Evolutionary conservation across 2,888 invertebrate species (phyloP).

Genomic region (Machimus atricapillus): DNA sequence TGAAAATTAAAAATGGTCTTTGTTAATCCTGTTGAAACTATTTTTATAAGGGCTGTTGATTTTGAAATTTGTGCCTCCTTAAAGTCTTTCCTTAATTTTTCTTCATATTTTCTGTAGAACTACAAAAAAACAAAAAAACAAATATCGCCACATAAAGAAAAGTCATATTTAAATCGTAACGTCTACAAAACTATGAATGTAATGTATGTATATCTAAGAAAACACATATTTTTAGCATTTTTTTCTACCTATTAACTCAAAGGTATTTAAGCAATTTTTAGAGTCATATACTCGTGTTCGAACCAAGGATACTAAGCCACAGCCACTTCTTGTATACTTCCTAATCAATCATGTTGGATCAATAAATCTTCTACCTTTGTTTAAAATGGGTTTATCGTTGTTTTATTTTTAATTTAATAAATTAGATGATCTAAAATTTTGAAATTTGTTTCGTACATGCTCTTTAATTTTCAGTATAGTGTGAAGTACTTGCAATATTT

Average conservation of each 20-base stretch:
- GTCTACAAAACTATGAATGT: background rate
- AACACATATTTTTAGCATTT: conserved; percentile 16
- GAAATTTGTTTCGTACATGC: background rate
- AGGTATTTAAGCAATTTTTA: background rate
- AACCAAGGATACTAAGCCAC: background rate
- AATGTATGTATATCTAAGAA: background rate
- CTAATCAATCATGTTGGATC: conserved; percentile 1
- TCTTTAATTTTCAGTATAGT: no score
- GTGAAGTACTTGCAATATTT: no score
- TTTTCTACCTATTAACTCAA: background rate
- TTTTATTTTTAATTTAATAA: background rate
- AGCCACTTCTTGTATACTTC: background rate
- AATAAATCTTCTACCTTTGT: conserved; percentile 10
- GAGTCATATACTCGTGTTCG: background rate
- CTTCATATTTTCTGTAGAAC: background rate
- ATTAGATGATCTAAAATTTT: background rate
- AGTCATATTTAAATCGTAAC: background rate
- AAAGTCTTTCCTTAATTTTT: background rate
- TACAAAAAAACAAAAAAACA: background rate
- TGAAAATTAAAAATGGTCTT: background rate
- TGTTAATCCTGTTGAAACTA: background rate
- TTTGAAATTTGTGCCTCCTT: background rate
- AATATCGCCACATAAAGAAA: background rate
- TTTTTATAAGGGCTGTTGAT: background rate
- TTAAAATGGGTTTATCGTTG: background rate